A percentile compares a stretch with the other conserved stretches of the same genome.
These are phyloP conservation scores for Megastigmus dorsalis DNA, from an alignment of 2,888 invertebrate genomes.

Conservation along the genomic window DNA sequence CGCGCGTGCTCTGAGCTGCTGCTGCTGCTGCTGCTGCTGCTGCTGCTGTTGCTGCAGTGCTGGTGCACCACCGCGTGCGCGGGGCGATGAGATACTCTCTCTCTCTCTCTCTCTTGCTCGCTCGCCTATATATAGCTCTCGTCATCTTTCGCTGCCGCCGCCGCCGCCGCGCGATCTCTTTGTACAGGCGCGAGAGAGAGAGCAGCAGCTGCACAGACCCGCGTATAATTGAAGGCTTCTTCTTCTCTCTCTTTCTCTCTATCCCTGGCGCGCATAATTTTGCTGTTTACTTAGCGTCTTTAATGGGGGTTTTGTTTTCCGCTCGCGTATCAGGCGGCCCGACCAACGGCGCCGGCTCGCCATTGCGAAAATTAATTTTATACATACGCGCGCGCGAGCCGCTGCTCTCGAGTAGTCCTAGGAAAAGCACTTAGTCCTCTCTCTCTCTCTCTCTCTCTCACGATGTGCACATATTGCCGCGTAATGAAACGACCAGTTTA, in stretches of 20 bases:
- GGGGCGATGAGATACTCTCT: conserved; percentile 9
- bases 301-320: conserved; percentile 24
- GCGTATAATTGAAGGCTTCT: too few species aligned
- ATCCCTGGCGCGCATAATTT: conserved; percentile 20
- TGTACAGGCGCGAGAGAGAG: too few species aligned
- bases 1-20: conserved; percentile 27
- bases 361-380: conserved; percentile 16
- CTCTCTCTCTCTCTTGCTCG: not conserved
- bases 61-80: too few species aligned
- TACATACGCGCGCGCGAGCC: not conserved
- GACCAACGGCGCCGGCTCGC: not conserved
- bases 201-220: too few species aligned
- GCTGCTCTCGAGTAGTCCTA: too few species aligned
- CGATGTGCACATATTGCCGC: not conserved
- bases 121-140: too few species aligned
- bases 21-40: too few species aligned
- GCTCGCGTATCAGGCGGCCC: too few species aligned
- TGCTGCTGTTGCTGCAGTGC: too few species aligned
- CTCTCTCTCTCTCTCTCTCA: not conserved
- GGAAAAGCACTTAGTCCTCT: not conserved
- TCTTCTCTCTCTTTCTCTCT: not conserved
- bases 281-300: conserved; percentile 39
- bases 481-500: conserved; percentile 7
- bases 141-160: too few species aligned
- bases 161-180: too few species aligned